A percentile compares a stretch with the other conserved stretches of the same genome.
phyloP scores from a whole-genome alignment of 2,888 invertebrate genomes.

The Apamea sordens region DNA sequence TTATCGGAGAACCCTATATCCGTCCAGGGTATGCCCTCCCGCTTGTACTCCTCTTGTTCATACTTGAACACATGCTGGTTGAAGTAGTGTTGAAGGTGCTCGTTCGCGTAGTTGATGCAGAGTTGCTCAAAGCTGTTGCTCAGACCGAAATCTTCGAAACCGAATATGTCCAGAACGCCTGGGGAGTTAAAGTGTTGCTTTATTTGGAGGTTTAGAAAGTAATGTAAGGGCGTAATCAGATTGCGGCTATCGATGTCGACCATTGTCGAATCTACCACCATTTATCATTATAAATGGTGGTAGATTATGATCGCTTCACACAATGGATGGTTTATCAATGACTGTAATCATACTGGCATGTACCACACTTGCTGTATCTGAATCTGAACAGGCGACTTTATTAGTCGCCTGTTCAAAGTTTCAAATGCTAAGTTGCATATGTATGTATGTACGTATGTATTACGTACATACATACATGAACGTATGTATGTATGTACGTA shows the following conservation, averaged over 20 bases:
- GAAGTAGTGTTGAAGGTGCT: slow-evolving; percentile 99
- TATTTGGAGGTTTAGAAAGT: neutral
- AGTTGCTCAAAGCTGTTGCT: slow-evolving; percentile 98
- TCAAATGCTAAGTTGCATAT: neutral
- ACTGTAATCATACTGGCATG: neutral
- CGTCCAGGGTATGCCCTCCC: slow-evolving; percentile 98
- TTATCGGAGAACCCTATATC: slow-evolving; percentile 99
- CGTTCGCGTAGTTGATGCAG: slow-evolving; percentile 99
- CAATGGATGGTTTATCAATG: neutral
- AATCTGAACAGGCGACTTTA: neutral
- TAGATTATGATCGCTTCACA: neutral
- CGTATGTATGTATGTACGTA: too few relatives aligned
- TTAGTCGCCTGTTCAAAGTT: neutral
- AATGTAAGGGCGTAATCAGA: neutral
- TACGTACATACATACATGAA: too few relatives aligned
- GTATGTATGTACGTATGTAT: too few relatives aligned
- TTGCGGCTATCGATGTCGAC: neutral
- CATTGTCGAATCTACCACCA: too few relatives aligned
- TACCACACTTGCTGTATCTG: neutral
- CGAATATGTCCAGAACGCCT: slow-evolving; percentile 98
- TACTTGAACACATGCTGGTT: slow-evolving; percentile 99
- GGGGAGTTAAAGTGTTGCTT: slow-evolving; percentile 37
- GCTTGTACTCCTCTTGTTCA: slow-evolving; percentile 98
- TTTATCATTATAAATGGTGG: too few relatives aligned
- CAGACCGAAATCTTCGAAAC: slow-evolving; percentile 98